phyloP scores from a whole-genome alignment of 2,888 invertebrate genomes.

The Aradus depressus region DNA sequence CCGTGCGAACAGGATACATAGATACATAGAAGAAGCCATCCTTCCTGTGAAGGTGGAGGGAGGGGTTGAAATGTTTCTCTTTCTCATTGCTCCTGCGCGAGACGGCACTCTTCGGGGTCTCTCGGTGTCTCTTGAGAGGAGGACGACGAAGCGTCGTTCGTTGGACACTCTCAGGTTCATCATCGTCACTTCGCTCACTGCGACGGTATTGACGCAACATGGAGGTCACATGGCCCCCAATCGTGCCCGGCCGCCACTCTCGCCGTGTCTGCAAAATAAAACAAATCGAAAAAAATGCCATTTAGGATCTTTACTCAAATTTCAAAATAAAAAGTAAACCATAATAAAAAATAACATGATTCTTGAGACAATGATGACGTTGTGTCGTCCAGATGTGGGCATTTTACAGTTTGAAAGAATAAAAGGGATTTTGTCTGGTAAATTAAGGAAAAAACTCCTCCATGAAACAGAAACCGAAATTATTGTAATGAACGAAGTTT shows the following conservation, averaged over 20 bases:
- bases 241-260: slow-evolving; percentile 25
- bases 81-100: neutral
- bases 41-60: slow-evolving; percentile 26
- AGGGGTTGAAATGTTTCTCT: slow-evolving; percentile 10
- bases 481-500: too few relatives aligned
- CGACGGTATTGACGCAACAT: neutral
- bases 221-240: slow-evolving; percentile 6
- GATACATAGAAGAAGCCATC: slow-evolving; percentile 23
- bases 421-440: too few relatives aligned
- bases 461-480: too few relatives aligned
- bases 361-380: too few relatives aligned
- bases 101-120: slow-evolving; percentile 6
- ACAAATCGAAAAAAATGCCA: too few relatives aligned
- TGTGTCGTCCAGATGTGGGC: too few relatives aligned
- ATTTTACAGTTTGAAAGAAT: too few relatives aligned
- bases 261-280: slow-evolving; percentile 15
- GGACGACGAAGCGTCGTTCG: neutral
- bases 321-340: too few relatives aligned
- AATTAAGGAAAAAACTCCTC: too few relatives aligned
- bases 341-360: too few relatives aligned
- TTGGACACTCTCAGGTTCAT: neutral
- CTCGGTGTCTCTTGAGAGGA: neutral
- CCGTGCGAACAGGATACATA: slow-evolving; percentile 21
- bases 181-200: too few relatives aligned
- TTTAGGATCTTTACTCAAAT: too few relatives aligned